These are phyloP conservation scores for Phodopus roborovskii DNA, from an alignment of 2,113 vertebrate genomes.

Conservation along the genomic window DNA sequence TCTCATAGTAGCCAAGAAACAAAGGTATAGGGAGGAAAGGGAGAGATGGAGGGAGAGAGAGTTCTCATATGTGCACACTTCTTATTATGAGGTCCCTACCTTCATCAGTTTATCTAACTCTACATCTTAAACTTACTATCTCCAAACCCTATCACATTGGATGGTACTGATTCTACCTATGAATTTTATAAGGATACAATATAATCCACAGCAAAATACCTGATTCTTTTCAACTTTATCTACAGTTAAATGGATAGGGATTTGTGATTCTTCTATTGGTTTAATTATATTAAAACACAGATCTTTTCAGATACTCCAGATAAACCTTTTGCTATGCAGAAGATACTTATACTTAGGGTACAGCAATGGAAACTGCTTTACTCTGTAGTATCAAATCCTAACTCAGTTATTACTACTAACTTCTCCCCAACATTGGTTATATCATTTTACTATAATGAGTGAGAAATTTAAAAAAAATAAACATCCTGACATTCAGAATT, in stretches of 20 bases:
- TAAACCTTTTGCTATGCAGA: neutral
- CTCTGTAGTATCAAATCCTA: constrained; percentile 16
- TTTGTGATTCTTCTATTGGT: neutral
- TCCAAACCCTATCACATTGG: neutral
- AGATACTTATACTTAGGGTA: neutral
- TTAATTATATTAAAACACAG: neutral
- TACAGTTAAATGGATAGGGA: neutral
- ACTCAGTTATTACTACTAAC: neutral
- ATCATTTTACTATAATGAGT: neutral
- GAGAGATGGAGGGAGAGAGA: no score
- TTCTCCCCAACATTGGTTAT: constrained; percentile 17
- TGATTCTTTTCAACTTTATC: neutral
- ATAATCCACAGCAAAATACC: neutral
- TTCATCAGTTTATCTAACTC: neutral
- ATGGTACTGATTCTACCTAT: neutral
- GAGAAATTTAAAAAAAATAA: neutral
- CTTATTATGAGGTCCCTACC: neutral
- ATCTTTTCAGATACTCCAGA: neutral
- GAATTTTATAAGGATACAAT: neutral
- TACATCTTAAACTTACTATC: neutral
- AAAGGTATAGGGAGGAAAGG: no score
- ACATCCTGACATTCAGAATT: neutral
- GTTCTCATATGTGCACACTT: neutral
- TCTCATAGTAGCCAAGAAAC: neutral
- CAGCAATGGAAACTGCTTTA: neutral